Evolutionary conservation across 2,888 invertebrate genomes (phyloP).

Genomic region (Polia nebulosa): DNA sequence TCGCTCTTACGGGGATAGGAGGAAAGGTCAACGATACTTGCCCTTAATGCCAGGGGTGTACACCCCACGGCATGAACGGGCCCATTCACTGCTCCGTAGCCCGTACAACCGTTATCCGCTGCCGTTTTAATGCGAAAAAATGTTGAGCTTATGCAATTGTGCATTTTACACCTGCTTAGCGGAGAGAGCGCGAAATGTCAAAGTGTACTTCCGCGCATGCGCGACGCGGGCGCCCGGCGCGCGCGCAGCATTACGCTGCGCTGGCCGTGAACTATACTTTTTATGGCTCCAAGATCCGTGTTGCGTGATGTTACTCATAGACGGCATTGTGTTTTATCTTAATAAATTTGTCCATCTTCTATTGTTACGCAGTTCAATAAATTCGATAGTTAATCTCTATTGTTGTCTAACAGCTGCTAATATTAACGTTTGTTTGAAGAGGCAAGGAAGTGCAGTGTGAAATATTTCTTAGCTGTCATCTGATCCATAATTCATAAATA

Average conservation of each 20-base stretch:
- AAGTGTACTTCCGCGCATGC: constrained; percentile 80
- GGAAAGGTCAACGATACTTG: constrained; percentile 78
- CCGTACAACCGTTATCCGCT: constrained; percentile 77
- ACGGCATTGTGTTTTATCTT: constrained; percentile 75
- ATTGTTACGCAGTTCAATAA: constrained; percentile 68
- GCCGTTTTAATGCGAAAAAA: constrained; percentile 81
- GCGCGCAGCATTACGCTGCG: constrained; percentile 64
- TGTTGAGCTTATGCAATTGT: constrained; percentile 73
- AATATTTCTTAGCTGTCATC: constrained; percentile 49
- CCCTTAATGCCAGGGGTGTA: constrained; percentile 76
- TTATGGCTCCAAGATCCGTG: constrained; percentile 85
- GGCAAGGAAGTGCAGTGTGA: constrained; percentile 43
- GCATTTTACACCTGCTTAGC: constrained; percentile 82
- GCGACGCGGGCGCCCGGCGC: constrained; percentile 56
- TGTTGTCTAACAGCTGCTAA: constrained; percentile 62
- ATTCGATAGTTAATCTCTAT: constrained; percentile 65
- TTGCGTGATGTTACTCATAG: constrained; percentile 79
- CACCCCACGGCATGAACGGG: constrained; percentile 74
- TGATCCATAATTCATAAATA: constrained; percentile 58
- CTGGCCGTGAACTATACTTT: constrained; percentile 87
- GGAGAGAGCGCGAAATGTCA: constrained; percentile 84
- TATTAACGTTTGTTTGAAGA: constrained; percentile 49
- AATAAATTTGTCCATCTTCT: constrained; percentile 74
- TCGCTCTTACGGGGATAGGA: constrained; percentile 65
- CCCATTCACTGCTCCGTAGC: constrained; percentile 81